phyloP scores from a whole-genome alignment of 2,888 invertebrate genomes.

The Hermaeophaga mercurialis region DNA sequence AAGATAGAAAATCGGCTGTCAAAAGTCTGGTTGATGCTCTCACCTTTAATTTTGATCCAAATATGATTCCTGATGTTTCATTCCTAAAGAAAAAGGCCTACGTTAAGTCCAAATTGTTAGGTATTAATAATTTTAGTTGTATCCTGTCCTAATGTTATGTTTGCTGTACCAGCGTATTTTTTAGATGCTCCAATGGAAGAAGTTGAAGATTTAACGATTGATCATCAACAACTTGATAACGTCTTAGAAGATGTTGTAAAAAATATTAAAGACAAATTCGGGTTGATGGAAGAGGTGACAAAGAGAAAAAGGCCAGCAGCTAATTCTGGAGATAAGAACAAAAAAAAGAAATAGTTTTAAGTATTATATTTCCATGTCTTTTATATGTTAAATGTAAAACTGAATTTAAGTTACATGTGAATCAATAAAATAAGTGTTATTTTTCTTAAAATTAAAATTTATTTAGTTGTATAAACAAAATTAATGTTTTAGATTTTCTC shows the following conservation, averaged over 20 bases:
- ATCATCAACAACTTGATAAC: conserved; percentile 32
- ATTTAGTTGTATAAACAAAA: too few species aligned
- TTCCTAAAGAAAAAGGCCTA: conserved; percentile 41
- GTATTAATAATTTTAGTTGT: too few species aligned
- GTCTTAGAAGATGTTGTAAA: conserved; percentile 28
- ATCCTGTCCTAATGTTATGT: too few species aligned
- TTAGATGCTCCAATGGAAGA: conserved; percentile 38
- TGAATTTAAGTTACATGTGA: too few species aligned
- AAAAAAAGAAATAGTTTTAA: too few species aligned
- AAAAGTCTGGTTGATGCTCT: conserved; percentile 38
- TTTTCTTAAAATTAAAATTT: too few species aligned
- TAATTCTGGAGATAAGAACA: too few species aligned
- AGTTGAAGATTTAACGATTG: conserved; percentile 29
- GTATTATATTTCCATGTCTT: too few species aligned
- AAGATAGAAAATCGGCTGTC: conserved; percentile 23
- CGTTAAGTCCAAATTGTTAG: conserved; percentile 42
- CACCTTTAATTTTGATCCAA: conserved; percentile 42
- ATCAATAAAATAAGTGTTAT: too few species aligned
- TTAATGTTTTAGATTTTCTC: too few species aligned
- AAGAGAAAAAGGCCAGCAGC: conserved; percentile 31
- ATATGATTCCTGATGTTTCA: conserved; percentile 38
- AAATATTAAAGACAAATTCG: conserved; percentile 29
- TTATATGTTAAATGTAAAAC: too few species aligned
- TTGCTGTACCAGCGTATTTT: too few species aligned
- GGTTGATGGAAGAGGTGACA: conserved; percentile 19